A percentile compares a stretch with the other conserved stretches of the same genome.
Conservation (phyloP, 2,888 invertebrate species). For the Philaethria dido region DNA sequence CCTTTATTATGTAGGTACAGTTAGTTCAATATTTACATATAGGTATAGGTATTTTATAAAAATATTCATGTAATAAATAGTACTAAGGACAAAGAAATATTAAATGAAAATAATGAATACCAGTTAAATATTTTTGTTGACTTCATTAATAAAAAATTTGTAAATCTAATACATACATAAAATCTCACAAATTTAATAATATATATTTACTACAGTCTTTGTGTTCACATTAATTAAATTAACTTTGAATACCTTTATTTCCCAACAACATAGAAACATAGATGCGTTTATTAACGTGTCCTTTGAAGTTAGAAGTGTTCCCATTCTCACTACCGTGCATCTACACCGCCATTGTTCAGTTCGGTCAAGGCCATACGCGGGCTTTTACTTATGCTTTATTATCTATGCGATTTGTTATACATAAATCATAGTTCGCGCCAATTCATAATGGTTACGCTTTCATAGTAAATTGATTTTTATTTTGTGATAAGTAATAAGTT, state of each 20-base stretch:
- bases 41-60: neutral
- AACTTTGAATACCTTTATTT: constrained; percentile 17
- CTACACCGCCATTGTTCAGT: constrained; percentile 43
- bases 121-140: too few species aligned
- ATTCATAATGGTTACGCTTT: constrained; percentile 26
- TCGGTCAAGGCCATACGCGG: constrained; percentile 48
- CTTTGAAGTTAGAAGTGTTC: constrained; percentile 33
- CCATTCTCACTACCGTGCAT: constrained; percentile 39
- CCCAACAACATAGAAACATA: constrained; percentile 25
- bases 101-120: neutral
- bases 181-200: neutral
- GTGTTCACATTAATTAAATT: constrained; percentile 6
- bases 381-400: constrained; percentile 45
- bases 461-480: neutral
- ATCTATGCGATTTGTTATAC: constrained; percentile 32
- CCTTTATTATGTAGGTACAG: neutral
- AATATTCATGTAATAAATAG: neutral
- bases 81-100: neutral
- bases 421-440: constrained; percentile 37
- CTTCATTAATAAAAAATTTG: neutral
- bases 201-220: neutral
- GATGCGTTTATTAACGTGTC: constrained; percentile 37
- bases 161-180: neutral
- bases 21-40: neutral
- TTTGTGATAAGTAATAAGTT: neutral